A percentile compares a stretch with the other conserved stretches of the same genome.
These are phyloP conservation scores for Drosophila aldrichi DNA, from an alignment of 2,888 invertebrate species.

Conservation along the genomic window DNA sequence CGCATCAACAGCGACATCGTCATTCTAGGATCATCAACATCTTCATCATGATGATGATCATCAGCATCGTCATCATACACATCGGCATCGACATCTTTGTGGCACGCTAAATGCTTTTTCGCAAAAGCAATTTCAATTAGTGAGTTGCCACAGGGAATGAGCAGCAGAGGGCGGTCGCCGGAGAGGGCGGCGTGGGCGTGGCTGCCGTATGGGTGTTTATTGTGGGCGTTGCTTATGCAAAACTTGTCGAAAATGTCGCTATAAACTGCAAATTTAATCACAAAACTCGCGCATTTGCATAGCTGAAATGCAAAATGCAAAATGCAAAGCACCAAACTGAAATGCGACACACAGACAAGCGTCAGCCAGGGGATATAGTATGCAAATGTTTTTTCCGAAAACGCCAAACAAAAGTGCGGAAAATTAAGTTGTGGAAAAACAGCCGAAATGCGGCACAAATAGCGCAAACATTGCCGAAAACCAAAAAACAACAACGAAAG, in stretches of 20 bases:
- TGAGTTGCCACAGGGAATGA: conserved; percentile 28
- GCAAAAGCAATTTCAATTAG: conserved; percentile 79
- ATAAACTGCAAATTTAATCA: conserved; percentile 71
- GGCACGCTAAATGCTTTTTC: conserved; percentile 62
- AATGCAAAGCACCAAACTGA: conserved; percentile 31
- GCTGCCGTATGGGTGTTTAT: neutral
- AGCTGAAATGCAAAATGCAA: conserved; percentile 36
- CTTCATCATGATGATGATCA: neutral
- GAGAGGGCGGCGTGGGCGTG: neutral
- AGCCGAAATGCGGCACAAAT: conserved; percentile 38
- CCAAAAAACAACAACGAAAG: conserved; percentile 9
- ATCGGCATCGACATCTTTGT: conserved; percentile 64
- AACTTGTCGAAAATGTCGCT: conserved; percentile 55
- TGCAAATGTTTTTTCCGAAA: conserved; percentile 55
- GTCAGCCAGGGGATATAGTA: conserved; percentile 15
- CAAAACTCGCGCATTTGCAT: conserved; percentile 56
- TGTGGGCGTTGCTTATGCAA: conserved; percentile 43
- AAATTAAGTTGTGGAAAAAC: conserved; percentile 64
- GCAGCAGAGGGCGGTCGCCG: neutral
- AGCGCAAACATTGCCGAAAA: conserved; percentile 27
- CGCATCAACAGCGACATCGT: conserved; percentile 20
- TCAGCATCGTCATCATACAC: neutral
- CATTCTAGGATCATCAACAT: conserved; percentile 13
- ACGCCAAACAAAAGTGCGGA: conserved; percentile 50
- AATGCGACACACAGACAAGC: conserved; percentile 10